Conservation (phyloP, 2,888 invertebrate species). For the Eupithecia subumbrata region DNA sequence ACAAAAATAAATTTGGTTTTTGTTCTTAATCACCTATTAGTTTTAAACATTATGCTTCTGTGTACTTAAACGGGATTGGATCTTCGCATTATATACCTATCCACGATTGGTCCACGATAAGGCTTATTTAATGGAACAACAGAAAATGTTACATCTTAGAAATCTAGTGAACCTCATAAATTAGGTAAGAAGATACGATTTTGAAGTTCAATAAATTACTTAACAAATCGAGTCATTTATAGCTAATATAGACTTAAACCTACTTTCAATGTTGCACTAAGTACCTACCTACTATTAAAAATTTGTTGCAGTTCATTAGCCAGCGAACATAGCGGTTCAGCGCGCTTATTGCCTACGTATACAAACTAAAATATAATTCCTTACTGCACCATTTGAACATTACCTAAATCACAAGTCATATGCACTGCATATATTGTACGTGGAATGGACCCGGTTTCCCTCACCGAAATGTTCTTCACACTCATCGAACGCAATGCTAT, state of each 20-base stretch:
- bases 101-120: constrained; percentile 78
- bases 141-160: constrained; percentile 38
- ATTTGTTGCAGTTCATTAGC: constrained; percentile 49
- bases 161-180: constrained; percentile 32
- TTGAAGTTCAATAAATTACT: constrained; percentile 29
- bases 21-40: constrained; percentile 44
- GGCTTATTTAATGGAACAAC: constrained; percentile 64
- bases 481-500: constrained; percentile 63
- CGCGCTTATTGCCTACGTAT: constrained; percentile 29
- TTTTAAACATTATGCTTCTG: constrained; percentile 50
- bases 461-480: constrained; percentile 60
- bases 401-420: constrained; percentile 52
- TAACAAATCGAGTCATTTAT: background rate
- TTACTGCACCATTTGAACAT: constrained; percentile 65
- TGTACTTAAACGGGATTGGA: constrained; percentile 46
- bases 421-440: constrained; percentile 63
- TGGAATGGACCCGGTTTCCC: constrained; percentile 74
- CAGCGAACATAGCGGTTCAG: constrained; percentile 36
- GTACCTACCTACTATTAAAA: constrained; percentile 31
- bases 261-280: constrained; percentile 23
- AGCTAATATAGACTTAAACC: constrained; percentile 14
- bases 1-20: constrained; percentile 43
- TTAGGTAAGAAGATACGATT: constrained; percentile 1
- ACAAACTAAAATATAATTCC: constrained; percentile 38
- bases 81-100: constrained; percentile 54